Evolutionary conservation across 2,113 vertebrate species (phyloP).

Genomic region (Dipodomys stephensi): DNA sequence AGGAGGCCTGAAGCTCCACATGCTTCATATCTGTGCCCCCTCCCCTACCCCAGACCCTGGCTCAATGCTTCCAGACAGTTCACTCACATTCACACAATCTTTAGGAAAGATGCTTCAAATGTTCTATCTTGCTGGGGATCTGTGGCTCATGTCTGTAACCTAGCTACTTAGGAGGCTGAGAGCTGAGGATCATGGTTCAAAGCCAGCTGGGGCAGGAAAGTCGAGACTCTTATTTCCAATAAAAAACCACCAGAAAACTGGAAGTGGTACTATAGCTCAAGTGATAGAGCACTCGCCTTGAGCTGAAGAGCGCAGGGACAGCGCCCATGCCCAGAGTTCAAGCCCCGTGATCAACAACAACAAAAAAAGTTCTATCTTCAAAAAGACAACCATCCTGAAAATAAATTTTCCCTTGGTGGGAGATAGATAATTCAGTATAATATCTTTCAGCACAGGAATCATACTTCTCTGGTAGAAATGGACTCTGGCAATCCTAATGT

Average conservation of each 20-base stretch:
- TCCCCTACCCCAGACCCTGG: no score
- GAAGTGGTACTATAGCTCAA: no score
- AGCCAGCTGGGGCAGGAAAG: no score
- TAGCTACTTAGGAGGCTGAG: no score
- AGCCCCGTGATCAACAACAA: no score
- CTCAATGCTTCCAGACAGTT: background rate
- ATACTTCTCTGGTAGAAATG: background rate
- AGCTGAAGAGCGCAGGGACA: no score
- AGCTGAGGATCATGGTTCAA: no score
- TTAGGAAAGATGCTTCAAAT: slow-evolving; percentile 8
- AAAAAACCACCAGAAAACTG: no score
- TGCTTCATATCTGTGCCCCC: background rate
- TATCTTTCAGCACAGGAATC: background rate
- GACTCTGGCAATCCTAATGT: background rate
- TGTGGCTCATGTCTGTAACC: no score
- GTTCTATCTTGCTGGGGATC: background rate
- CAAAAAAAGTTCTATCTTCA: background rate
- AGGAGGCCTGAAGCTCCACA: background rate
- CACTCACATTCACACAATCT: background rate
- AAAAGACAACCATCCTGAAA: background rate
- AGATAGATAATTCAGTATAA: background rate
- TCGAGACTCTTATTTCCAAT: no score
- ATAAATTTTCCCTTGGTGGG: slow-evolving; percentile 24
- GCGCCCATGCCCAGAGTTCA: no score
- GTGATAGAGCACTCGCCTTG: no score